phyloP scores from a whole-genome alignment of 92 coral and sea anemone genomes.

The Epizoanthus stellaris region DNA sequence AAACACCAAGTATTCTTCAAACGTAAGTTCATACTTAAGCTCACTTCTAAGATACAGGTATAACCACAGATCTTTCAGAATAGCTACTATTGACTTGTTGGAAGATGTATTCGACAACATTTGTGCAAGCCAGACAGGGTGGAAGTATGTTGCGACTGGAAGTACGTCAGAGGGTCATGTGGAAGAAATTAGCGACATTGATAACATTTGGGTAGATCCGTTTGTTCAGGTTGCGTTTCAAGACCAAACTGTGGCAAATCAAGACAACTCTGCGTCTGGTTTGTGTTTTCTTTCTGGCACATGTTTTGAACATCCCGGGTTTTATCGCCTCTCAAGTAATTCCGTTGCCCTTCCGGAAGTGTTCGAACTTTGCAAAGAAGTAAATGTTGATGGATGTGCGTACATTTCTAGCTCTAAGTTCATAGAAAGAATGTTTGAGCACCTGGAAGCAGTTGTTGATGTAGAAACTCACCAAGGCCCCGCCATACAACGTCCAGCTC shows the following conservation, averaged over 20 bases:
- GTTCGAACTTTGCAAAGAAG: not conserved
- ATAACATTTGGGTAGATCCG: not conserved
- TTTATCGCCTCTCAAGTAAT: not conserved
- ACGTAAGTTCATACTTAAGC: no score
- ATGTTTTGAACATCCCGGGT: not conserved
- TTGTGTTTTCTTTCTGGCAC: not conserved
- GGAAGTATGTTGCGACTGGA: not conserved
- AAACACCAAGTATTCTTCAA: no score
- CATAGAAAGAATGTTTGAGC: constrained; percentile 23
- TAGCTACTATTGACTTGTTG: not conserved
- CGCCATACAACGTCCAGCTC: constrained; percentile 20
- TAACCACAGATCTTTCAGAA: not conserved
- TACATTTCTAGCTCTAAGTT: constrained; percentile 17
- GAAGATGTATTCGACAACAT: not conserved
- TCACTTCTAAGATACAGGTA: no score
- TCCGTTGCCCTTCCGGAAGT: not conserved
- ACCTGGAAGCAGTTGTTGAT: constrained; percentile 5
- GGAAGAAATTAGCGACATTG: not conserved
- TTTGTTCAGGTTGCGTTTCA: not conserved
- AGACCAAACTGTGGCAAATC: not conserved
- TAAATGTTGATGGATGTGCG: constrained; percentile 15
- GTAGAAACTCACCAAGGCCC: constrained; percentile 44
- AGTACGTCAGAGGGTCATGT: not conserved
- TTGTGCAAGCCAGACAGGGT: not conserved
- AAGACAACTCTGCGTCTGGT: not conserved